phyloP scores from a whole-genome alignment of 2,888 invertebrate species.

The Orchesella flavescens region DNA sequence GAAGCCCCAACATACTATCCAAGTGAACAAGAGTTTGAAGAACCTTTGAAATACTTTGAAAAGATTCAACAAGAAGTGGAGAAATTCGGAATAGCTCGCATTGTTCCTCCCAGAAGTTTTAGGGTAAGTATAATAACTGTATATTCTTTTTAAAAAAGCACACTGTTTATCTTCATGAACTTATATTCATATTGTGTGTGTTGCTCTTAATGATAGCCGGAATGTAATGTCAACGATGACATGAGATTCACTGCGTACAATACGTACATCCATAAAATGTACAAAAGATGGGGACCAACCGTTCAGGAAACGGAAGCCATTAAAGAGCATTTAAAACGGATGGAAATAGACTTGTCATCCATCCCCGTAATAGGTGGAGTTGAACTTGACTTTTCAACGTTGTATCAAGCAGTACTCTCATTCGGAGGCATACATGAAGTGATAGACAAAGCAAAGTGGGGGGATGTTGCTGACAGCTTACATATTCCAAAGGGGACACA shows the following conservation, averaged over 20 bases:
- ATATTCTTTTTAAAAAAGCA: no score
- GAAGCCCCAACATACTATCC: constrained; percentile 88
- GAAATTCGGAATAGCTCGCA: constrained; percentile 88
- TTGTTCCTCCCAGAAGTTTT: constrained; percentile 87
- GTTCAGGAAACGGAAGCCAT: constrained; percentile 89
- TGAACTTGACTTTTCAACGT: constrained; percentile 89
- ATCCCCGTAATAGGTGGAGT: constrained; percentile 83
- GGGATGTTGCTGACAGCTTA: constrained; percentile 90
- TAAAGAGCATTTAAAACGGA: constrained; percentile 73
- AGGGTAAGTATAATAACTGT: constrained; percentile 75
- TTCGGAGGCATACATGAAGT: constrained; percentile 90
- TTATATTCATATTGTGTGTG: no score
- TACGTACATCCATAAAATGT: constrained; percentile 91
- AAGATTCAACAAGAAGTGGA: constrained; percentile 84
- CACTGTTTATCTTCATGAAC: no score
- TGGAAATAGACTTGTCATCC: constrained; percentile 66
- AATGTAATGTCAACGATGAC: constrained; percentile 87
- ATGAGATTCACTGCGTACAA: constrained; percentile 90
- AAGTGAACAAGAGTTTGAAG: constrained; percentile 86
- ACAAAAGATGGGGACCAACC: constrained; percentile 91
- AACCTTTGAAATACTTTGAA: constrained; percentile 89
- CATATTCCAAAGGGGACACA: constrained; percentile 86
- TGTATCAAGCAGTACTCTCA: constrained; percentile 89
- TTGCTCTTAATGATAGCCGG: constrained; percentile 77
- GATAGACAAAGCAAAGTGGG: constrained; percentile 91